Conservation (phyloP, 2,113 vertebrate species). For the Kryptolebias marmoratus region DNA sequence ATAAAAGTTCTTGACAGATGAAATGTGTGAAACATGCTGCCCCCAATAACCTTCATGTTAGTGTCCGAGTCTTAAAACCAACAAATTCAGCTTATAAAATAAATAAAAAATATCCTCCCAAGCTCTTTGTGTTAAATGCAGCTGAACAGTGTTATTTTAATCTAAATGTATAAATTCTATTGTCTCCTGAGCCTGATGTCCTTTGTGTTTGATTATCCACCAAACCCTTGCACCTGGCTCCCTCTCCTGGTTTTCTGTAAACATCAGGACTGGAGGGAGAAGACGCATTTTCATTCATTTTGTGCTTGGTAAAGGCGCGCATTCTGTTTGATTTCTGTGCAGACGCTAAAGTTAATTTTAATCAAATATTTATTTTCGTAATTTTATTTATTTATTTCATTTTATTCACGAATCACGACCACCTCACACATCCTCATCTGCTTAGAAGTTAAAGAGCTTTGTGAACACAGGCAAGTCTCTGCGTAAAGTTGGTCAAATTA, state of each 20-base stretch:
- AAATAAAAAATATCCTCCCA: not conserved
- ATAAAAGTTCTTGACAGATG: conserved; percentile 57
- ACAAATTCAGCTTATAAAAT: not conserved
- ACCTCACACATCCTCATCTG: no score
- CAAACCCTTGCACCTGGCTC: conserved; percentile 76
- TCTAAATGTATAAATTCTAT: not conserved
- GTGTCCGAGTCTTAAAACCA: not conserved
- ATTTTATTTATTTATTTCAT: no score
- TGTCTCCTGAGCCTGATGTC: conserved; percentile 15
- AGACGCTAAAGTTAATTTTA: no score
- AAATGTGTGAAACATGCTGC: conserved; percentile 45
- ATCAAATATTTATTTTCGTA: no score
- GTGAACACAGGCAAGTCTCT: no score
- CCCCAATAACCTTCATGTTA: not conserved
- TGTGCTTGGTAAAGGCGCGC: not conserved
- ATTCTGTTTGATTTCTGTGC: not conserved
- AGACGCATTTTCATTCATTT: conserved; percentile 1
- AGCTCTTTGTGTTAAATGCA: not conserved
- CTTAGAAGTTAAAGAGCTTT: no score
- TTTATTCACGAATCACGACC: no score
- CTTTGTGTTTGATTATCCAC: conserved; percentile 27
- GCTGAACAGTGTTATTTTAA: not conserved
- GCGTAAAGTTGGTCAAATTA: no score
- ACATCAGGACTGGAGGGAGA: conserved; percentile 14
- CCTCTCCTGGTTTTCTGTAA: conserved; percentile 74